These are phyloP conservation scores for Hormiphora californensis DNA, from an alignment of 37 sponge, comb jelly and placozoan species.

Conservation along the genomic window DNA sequence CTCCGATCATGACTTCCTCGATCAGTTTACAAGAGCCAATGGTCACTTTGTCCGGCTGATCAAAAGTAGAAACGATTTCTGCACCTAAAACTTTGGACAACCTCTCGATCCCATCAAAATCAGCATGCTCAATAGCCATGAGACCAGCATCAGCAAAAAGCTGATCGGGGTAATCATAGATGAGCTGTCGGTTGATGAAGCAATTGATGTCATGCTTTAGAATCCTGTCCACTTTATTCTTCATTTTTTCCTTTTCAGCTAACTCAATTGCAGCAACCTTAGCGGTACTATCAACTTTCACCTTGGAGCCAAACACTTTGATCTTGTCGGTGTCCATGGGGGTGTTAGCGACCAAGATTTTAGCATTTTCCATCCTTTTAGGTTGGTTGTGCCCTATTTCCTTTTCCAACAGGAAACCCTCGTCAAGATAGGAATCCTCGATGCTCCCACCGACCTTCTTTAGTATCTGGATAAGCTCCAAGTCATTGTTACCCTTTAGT, in stretches of 20 bases:
- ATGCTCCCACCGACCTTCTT: slow-evolving; percentile 88
- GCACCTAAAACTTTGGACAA: slow-evolving; percentile 85
- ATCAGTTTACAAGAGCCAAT: slow-evolving; percentile 91
- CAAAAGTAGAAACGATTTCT: slow-evolving; percentile 98
- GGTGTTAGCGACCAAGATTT: slow-evolving; percentile 94
- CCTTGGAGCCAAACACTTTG: slow-evolving; percentile 85
- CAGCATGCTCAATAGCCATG: slow-evolving; percentile 99
- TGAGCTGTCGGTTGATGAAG: slow-evolving; percentile 97
- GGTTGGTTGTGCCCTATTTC: slow-evolving; percentile 95
- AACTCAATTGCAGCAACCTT: slow-evolving; percentile 85
- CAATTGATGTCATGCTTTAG: slow-evolving; percentile 89
- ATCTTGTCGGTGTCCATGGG: slow-evolving; percentile 99
- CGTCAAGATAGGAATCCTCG: slow-evolving; percentile 90
- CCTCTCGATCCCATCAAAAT: slow-evolving; percentile 97
- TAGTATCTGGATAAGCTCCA: slow-evolving; percentile 90
- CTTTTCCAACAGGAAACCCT: slow-evolving; percentile 98
- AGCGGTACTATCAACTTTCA: slow-evolving; percentile 88
- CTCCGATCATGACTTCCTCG: slow-evolving; percentile 96
- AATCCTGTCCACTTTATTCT: slow-evolving; percentile 89
- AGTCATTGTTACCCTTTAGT: slow-evolving; percentile 68
- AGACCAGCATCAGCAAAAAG: slow-evolving; percentile 95
- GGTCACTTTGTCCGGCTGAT: slow-evolving; percentile 84
- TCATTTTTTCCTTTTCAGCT: slow-evolving; percentile 99
- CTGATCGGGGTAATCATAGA: slow-evolving; percentile 99
- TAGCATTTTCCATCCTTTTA: slow-evolving; percentile 84